Conservation (phyloP, 2,113 vertebrate genomes). For the Archocentrus centrarchus region DNA sequence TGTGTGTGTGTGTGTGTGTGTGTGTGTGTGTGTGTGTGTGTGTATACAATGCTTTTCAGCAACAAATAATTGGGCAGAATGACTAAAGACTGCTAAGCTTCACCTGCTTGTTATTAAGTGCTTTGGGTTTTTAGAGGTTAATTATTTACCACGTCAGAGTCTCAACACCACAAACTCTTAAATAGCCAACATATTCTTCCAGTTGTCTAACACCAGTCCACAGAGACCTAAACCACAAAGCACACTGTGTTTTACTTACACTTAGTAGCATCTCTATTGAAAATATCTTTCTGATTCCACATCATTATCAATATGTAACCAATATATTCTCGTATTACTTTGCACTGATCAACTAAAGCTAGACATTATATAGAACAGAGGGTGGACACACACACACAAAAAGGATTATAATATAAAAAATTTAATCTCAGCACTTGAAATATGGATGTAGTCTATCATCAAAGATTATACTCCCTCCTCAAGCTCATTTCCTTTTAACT, state of each 20-base stretch:
- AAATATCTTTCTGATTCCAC: background rate
- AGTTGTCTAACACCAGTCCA: background rate
- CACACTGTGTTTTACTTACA: background rate
- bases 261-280: background rate
- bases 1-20: too few species aligned
- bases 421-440: background rate
- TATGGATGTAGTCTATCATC: constrained; percentile 5
- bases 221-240: background rate
- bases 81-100: too few species aligned
- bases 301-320: background rate
- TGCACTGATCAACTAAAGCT: background rate
- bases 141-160: too few species aligned
- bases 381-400: background rate
- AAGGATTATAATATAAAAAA: constrained; percentile 6
- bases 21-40: too few species aligned
- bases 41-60: too few species aligned
- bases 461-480: background rate
- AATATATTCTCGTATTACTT: background rate
- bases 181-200: background rate
- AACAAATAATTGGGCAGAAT: too few species aligned
- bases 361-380: background rate
- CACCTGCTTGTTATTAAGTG: too few species aligned
- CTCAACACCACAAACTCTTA: background rate
- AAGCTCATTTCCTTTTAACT: background rate
- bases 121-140: too few species aligned